Conservation (phyloP, 2,113 vertebrate species). For the Circaetus gallicus region DNA sequence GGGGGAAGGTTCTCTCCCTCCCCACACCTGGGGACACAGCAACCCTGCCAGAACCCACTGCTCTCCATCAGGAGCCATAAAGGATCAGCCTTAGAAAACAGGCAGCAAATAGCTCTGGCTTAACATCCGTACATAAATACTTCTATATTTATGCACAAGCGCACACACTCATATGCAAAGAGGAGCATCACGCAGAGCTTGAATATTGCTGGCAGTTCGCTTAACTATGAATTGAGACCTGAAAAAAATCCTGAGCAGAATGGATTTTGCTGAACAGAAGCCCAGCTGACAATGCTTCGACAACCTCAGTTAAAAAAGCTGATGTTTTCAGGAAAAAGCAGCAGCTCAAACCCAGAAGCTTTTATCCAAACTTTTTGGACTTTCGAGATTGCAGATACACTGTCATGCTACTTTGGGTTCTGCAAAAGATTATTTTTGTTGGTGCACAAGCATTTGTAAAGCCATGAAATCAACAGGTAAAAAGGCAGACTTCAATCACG, state of each 20-base stretch:
- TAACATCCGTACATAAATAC: accelerated
- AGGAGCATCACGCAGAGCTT: neutral
- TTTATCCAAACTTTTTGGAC: neutral
- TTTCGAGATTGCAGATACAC: neutral
- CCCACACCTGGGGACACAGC: neutral
- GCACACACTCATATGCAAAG: neutral
- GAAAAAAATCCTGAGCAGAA: neutral
- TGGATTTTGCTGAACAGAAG: neutral
- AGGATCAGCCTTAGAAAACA: neutral
- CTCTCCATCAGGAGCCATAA: neutral
- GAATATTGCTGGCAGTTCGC: neutral
- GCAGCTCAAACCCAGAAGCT: neutral
- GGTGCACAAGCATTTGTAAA: neutral
- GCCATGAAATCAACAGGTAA: neutral
- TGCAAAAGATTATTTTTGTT: neutral
- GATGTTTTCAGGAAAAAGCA: neutral
- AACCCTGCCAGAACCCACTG: neutral
- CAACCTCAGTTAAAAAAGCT: neutral
- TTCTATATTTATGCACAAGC: neutral
- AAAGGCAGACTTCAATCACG: neutral
- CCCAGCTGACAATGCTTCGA: neutral
- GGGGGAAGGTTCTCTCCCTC: neutral
- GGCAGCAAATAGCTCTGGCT: neutral
- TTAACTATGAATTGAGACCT: neutral
- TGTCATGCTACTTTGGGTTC: neutral